Evolutionary conservation across 2,888 invertebrate genomes (phyloP).

Genomic region (Dysmachus trigonus): DNA sequence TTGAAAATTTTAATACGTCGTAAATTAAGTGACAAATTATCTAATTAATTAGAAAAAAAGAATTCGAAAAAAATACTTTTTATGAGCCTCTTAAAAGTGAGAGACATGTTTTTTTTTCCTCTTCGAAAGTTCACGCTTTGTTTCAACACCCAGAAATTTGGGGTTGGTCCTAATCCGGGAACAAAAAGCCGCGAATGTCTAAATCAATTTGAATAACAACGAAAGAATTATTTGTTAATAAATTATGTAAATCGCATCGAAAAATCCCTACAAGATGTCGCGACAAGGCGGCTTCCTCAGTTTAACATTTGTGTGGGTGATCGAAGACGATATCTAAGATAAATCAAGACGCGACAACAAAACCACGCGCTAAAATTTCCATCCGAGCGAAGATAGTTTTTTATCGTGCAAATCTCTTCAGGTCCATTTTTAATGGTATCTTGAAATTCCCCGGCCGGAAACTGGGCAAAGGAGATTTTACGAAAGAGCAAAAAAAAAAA

Average conservation of each 20-base stretch:
- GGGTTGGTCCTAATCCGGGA: neutral
- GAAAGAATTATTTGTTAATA: neutral
- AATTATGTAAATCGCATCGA: neutral
- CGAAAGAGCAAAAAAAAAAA: neutral
- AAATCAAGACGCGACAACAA: neutral
- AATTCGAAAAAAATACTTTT: neutral
- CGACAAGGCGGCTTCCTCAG: neutral
- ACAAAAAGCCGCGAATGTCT: neutral
- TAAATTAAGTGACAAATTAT: neutral
- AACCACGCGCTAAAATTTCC: neutral
- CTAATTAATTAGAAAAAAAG: neutral
- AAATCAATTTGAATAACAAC: neutral
- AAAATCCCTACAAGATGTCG: neutral
- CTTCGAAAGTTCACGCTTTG: neutral
- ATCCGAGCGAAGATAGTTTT: neutral
- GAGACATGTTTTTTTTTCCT: neutral
- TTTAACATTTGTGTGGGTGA: neutral
- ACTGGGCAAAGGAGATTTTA: neutral
- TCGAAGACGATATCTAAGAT: neutral
- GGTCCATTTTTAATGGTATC: neutral
- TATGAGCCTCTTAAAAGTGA: neutral
- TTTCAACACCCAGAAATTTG: neutral
- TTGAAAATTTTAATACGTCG: neutral
- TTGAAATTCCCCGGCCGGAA: neutral
- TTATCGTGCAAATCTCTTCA: neutral